Base-by-base conservation (phyloP, 2,797 vertebrate species). In the Spea hammondii region DNA sequence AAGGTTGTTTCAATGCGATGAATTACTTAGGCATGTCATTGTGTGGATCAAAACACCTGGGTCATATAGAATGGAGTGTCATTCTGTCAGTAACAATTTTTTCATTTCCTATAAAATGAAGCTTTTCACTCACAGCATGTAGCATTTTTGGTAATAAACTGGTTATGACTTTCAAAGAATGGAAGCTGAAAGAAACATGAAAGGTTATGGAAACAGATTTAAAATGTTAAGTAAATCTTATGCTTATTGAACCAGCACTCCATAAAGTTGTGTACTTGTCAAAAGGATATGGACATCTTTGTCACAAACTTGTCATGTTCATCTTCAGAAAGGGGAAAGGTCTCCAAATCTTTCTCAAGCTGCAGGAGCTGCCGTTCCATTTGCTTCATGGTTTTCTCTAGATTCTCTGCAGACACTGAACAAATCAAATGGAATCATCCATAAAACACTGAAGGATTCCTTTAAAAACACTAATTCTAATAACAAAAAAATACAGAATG, bases 261-360 rank as follows among this genome's bases (percentile, higher is more conserved):
- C 1, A 57, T 83, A 80, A 62, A 74, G 60, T 77, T 80, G 82
- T 84, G 82, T 79, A 82, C 79, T 74, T 76, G 85, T 86, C 80
- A 85, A 93, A 97, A 99, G 96, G 97, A 99, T 99, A 99, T 99
- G 85, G 93, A 93, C 97, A 99, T 98, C 93, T 97, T 99, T 85
- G 88, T 91, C 86, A 93, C 88, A 92, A 99, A 99, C 91, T 95
- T 96, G 91, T 99, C 97, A 3, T 91, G 92, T 76, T 89, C 91
- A 91, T 98, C 94, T 88, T 96, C 94, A 65, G 94, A 87, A 89
- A 89, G 92, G 79, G 95, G 93, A 91, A 97, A 97, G 85, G 94
- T 97, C 90, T 96, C 92, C 91, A 99, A 94, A 93, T 98, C 95
- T 89, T 91, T 97, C 89, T 98, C 96, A 91, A 99, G 94, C 91